Base-by-base conservation (phyloP, 2,888 invertebrate species). In the Eurytoma adleriae region DNA sequence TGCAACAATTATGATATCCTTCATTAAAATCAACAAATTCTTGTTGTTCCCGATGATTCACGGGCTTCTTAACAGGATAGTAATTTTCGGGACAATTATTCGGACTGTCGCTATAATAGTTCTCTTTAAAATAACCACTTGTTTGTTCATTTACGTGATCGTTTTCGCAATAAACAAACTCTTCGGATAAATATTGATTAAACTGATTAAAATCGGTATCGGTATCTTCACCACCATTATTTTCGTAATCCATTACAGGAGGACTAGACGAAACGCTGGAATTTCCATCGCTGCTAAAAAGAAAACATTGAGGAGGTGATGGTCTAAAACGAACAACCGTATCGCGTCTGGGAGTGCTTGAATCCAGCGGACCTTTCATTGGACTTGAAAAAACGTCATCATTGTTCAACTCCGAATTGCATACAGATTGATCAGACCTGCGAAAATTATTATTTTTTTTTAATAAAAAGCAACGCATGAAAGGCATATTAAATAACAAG, bases 301-400 rank as follows among this genome's bases (percentile, higher is more conserved):
- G 14, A 66, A 81, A 50, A 52, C 66, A 20, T 50, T 78, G 62
- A 48, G 80, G 78, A 16, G 80, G 78, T 30, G 78, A 74, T 61
- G 78, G 74, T 67, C 57, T 81, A n/a, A 81, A 81, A 5, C 76
- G 77, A 18, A 81, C 80, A 67, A 27, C 48, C 48, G 77, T 77
- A 48, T 66, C 78, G 4, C 70, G 73, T n/a, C 20, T 14, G 16
- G 72, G 70, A 64, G 16, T 14, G 64, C 14, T 77, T 3, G 61
- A 68, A 18, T 14, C 16, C 14, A 20, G 3, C 14, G 59, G 20
- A 52, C 20, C n/a, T n/a, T 72, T 2, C 3, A 20, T 59, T 52
- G 61, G 56, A 50, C 59, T 50, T 72, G 50, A 61, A 4, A 5
- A 40, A n/a, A n/a, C 18, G 30, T 64, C 30, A n/a, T 64, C 30